Conservation (phyloP, 2,113 vertebrate genomes). For the Bungarus multicinctus region DNA sequence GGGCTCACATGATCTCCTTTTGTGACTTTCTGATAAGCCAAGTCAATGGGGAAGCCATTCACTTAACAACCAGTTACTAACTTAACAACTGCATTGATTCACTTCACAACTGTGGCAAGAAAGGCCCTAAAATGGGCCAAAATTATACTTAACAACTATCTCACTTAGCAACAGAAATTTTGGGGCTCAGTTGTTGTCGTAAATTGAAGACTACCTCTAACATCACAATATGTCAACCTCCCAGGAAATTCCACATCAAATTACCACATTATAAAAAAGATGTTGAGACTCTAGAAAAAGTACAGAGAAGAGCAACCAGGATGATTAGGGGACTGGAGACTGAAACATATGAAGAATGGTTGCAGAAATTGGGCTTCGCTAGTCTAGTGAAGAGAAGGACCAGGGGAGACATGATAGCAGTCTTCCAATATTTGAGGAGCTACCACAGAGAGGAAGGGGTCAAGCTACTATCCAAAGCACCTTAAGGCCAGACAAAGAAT, state of each 20-base stretch:
- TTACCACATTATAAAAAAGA: no score
- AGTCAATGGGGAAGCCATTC: not conserved
- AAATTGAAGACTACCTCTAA: not conserved
- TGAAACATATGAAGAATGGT: no score
- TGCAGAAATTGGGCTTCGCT: no score
- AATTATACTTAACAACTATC: not conserved
- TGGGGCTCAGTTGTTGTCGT: not conserved
- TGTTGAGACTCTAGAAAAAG: no score
- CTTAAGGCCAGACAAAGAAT: no score
- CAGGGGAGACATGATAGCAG: no score
- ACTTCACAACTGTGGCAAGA: not conserved
- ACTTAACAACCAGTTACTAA: not conserved
- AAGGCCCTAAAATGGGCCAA: not conserved
- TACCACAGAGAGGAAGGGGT: no score
- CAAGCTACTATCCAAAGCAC: no score
- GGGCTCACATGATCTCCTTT: not conserved
- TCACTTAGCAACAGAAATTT: not conserved
- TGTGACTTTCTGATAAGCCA: not conserved
- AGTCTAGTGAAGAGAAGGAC: no score
- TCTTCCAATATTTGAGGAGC: no score
- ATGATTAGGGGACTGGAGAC: no score
- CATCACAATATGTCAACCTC: not conserved
- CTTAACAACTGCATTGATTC: not conserved
- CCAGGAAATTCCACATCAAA: not conserved
- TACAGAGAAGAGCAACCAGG: no score